These are phyloP conservation scores for Corythaeola cristata DNA, from an alignment of 2,113 vertebrate species.

Conservation along the genomic window DNA sequence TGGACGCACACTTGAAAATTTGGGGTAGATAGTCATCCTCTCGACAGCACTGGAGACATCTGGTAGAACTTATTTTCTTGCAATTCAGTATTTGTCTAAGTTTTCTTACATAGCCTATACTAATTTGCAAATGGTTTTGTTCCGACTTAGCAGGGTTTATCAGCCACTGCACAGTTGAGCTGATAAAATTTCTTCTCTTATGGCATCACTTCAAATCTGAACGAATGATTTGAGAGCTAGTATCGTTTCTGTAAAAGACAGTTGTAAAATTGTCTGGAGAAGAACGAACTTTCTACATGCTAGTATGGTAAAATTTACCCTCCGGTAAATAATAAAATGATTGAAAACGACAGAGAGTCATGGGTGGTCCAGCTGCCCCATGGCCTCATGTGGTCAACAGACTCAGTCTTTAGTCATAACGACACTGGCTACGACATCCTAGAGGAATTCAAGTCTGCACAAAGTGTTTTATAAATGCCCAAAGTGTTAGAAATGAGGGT, in stretches of 20 bases:
- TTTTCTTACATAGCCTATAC: background rate
- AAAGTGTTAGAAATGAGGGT: background rate
- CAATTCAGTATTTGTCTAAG: background rate
- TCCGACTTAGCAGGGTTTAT: background rate
- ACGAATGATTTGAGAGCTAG: background rate
- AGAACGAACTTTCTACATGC: background rate
- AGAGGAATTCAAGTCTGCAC: background rate
- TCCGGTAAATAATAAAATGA: background rate
- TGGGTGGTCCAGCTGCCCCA: slow-evolving; percentile 3
- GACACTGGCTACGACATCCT: background rate
- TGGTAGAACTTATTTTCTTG: background rate
- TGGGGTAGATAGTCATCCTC: background rate
- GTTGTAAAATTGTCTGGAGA: background rate
- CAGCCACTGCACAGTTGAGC: background rate
- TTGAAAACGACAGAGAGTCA: background rate
- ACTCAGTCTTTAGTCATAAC: background rate
- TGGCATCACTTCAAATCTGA: background rate
- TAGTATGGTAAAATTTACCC: background rate
- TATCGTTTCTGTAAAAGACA: background rate
- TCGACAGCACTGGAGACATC: background rate
- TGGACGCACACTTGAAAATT: background rate
- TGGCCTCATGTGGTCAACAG: background rate
- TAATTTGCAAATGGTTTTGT: background rate
- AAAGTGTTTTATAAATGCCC: background rate
- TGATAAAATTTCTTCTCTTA: background rate